These are phyloP conservation scores for Kryptolebias marmoratus DNA, from an alignment of 2,113 vertebrate species.

Conservation along the genomic window DNA sequence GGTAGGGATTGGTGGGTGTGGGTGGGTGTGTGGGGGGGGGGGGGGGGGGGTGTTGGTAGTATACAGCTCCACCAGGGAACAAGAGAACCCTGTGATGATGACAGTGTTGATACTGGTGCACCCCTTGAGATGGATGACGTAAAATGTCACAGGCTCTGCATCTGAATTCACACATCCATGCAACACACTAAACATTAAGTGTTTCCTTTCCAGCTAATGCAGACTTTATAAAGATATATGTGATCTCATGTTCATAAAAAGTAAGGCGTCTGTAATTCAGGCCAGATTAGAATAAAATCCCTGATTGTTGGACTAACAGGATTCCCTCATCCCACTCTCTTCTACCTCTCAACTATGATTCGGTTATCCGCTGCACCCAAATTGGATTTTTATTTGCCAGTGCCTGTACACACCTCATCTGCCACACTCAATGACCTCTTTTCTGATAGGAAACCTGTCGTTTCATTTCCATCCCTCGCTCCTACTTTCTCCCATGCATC, in stretches of 20 bases:
- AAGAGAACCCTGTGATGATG: conserved; percentile 59
- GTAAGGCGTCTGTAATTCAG: conserved; percentile 62
- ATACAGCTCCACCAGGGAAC: conserved; percentile 39
- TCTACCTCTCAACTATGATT: conserved; percentile 54
- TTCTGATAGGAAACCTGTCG: conserved; percentile 68
- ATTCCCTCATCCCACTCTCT: conserved; percentile 62
- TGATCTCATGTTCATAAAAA: conserved; percentile 55
- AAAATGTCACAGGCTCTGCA: conserved; percentile 44
- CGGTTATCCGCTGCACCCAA: conserved; percentile 58
- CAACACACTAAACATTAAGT: conserved; percentile 9
- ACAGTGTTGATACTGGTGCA: conserved; percentile 38
- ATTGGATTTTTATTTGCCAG: conserved; percentile 75
- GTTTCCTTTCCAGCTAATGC: conserved; percentile 23
- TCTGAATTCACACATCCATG: conserved; percentile 8
- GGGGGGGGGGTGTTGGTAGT: conserved; percentile 16
- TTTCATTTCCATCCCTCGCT: conserved; percentile 66
- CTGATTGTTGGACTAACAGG: conserved; percentile 72
- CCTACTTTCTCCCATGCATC: conserved; percentile 61
- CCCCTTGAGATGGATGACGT: conserved; percentile 45
- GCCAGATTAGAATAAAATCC: conserved; percentile 69
- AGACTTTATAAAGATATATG: conserved; percentile 56
- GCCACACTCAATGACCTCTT: conserved; percentile 63
- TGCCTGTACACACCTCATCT: conserved; percentile 73
- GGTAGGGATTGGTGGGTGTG: no score
- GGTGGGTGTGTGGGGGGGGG: no score